Conservation (phyloP, 2,888 invertebrate species). For the Aphodius sticticus region DNA sequence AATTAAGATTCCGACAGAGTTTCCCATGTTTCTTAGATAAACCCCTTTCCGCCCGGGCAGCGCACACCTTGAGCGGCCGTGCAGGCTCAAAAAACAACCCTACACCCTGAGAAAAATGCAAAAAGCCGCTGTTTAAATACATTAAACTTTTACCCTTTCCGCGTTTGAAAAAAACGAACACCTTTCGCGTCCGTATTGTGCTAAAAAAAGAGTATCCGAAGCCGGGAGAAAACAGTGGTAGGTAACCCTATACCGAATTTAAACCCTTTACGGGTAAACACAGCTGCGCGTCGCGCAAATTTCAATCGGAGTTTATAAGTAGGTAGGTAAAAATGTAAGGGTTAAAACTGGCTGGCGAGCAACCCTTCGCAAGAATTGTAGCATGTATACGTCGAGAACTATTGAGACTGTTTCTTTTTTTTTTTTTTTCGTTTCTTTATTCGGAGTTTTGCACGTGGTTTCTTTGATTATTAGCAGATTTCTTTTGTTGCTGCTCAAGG, state of each 20-base stretch:
- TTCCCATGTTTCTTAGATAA: neutral
- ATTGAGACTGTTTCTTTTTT: neutral
- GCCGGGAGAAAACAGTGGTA: slow-evolving; percentile 19
- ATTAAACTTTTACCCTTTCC: slow-evolving; percentile 4
- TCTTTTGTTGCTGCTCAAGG: neutral
- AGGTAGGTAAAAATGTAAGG: neutral
- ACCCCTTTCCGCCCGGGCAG: neutral
- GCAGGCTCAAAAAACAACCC: neutral
- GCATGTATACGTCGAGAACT: neutral
- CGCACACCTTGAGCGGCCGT: neutral
- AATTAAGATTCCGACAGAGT: neutral
- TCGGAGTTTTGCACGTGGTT: neutral
- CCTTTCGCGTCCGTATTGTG: neutral
- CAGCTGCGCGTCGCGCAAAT: slow-evolving; percentile 39
- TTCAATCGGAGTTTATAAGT: neutral
- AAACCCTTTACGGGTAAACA: slow-evolving; percentile 48
- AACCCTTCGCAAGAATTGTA: neutral
- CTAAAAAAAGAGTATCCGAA: neutral
- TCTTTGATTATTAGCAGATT: neutral
- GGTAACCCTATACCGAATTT: slow-evolving; percentile 47
- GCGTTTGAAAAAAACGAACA: neutral
- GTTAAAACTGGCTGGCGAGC: neutral
- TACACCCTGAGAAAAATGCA: neutral
- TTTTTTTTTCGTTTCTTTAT: neutral
- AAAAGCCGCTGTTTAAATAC: slow-evolving; percentile 4